phyloP scores from a whole-genome alignment of 2,113 vertebrate species.

The Grantiella picta region DNA sequence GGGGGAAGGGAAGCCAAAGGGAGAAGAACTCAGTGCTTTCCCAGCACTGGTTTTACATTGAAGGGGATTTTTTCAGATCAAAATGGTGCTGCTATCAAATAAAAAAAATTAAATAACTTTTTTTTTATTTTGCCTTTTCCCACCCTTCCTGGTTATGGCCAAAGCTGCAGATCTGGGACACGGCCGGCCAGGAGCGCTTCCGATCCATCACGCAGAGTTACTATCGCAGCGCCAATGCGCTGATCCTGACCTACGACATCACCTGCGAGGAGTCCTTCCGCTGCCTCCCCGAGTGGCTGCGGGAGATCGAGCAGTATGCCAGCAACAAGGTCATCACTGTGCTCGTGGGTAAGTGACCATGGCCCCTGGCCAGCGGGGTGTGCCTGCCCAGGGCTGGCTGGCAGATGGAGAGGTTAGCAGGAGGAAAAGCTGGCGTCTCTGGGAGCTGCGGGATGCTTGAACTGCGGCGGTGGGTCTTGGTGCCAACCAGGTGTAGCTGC shows the following conservation, averaged over 20 bases:
- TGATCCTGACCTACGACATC: constrained; percentile 98
- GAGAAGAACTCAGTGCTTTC: background rate
- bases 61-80: background rate
- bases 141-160: background rate
- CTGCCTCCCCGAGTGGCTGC: constrained; percentile 97
- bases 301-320: constrained; percentile 97
- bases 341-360: constrained; percentile 86
- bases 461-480: background rate
- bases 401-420: background rate
- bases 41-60: background rate
- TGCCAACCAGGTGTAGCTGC: background rate
- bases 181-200: constrained; percentile 96
- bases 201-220: constrained; percentile 99
- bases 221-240: constrained; percentile 96
- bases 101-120: background rate
- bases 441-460: background rate
- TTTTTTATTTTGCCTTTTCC: background rate
- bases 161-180: constrained; percentile 99
- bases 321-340: constrained; percentile 98
- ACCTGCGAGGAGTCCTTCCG: constrained; percentile 98
- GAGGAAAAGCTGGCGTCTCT: background rate
- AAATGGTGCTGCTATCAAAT: background rate
- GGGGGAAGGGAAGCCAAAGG: background rate
- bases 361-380: fast-evolving
- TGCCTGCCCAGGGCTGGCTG: background rate